These are phyloP conservation scores for Dicaeum eximium DNA, from an alignment of 2,113 vertebrate species.

Conservation along the genomic window DNA sequence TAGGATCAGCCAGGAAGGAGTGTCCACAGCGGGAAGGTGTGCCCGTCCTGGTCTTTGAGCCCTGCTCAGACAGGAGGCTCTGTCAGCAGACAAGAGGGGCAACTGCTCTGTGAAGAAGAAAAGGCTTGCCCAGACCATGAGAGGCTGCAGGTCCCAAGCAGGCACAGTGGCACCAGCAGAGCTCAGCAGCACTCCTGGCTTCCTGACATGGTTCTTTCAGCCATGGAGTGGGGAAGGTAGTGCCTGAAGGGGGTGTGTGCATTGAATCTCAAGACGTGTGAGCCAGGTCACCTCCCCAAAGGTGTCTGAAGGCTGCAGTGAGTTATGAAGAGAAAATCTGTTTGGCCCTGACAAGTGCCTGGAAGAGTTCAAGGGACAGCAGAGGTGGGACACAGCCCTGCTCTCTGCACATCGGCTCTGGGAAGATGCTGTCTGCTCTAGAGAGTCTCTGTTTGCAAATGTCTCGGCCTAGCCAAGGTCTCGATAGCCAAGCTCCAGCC, in stretches of 20 bases:
- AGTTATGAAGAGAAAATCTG: neutral
- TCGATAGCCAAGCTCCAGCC: neutral
- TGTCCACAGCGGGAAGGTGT: neutral
- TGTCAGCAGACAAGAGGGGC: neutral
- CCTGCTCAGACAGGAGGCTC: neutral
- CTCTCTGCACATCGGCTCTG: accelerated
- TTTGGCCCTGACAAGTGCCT: accelerated
- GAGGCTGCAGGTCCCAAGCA: accelerated
- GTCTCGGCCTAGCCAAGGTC: neutral
- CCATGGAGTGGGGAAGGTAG: neutral
- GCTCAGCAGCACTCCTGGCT: neutral
- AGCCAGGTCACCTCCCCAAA: neutral
- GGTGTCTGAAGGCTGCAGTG: neutral
- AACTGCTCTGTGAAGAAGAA: neutral
- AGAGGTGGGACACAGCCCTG: neutral
- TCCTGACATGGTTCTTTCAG: neutral
- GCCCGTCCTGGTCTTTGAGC: neutral
- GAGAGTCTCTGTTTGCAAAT: neutral
- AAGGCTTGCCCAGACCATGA: neutral
- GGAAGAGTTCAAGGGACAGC: neutral
- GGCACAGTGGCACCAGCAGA: neutral
- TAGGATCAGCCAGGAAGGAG: neutral
- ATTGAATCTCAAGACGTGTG: accelerated
- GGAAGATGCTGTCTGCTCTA: neutral
- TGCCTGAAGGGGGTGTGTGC: neutral